phyloP scores from a whole-genome alignment of 2,797 vertebrate species.

The Silurus aristotelis region DNA sequence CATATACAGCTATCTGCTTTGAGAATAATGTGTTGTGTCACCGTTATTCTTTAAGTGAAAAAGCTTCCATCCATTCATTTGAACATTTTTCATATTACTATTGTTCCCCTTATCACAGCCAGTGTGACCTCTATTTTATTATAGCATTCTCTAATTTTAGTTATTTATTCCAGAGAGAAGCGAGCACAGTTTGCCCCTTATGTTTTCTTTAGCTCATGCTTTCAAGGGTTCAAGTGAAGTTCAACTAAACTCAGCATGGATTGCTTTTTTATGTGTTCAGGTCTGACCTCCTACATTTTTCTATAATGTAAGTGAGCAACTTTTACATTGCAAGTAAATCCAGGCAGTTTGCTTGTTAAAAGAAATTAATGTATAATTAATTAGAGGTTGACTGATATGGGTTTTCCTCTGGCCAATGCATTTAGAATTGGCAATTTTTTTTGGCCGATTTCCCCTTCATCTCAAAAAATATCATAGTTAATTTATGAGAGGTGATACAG shows the following conservation, averaged over 20 bases:
- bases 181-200: neutral
- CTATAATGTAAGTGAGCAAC: neutral
- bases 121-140: neutral
- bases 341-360: neutral
- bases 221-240: slow-evolving; percentile 2
- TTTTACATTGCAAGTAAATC: neutral
- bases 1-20: neutral
- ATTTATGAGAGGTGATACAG: no score
- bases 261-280: neutral
- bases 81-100: neutral
- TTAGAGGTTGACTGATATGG: no score
- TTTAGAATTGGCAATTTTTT: no score
- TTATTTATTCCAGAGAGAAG: slow-evolving; percentile 15
- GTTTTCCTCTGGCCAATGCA: no score
- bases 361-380: neutral
- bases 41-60: neutral
- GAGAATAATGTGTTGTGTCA: neutral
- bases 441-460: no score
- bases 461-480: no score
- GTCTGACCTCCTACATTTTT: neutral
- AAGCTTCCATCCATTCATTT: neutral
- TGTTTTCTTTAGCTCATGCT: neutral
- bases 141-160: neutral
- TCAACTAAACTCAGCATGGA: neutral
- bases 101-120: neutral